Base-by-base conservation (phyloP, 2,888 invertebrate species). In the Tethea ocularis region DNA sequence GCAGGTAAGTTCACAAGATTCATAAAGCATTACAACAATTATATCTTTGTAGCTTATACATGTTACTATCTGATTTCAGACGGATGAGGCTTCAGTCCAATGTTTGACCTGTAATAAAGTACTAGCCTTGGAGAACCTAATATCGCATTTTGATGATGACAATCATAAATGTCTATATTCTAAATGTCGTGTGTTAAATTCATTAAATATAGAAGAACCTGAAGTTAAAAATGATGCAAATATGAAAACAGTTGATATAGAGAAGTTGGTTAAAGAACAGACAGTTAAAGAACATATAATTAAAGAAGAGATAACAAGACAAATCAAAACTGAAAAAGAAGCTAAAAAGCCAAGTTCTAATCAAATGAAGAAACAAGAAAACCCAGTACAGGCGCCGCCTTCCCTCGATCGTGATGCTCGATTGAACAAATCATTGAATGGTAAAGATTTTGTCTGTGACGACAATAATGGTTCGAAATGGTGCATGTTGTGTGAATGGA, bases 31-130 rank as follows among this genome's bases (percentile, higher is more conserved):
- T n/a, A 46, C 7, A 33, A 8, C 8, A 33, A 33, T 33, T 10
- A 10, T 33, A 1, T 33, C 29, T 33, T 6, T 6, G 7, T 33
- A 33, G 7, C 11, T 33, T 10, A 33, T 7, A 3, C 8, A 1
- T 33, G 1, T 33, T 38, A 15, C 17, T 3, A 17, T 10, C 17
- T n/a, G 26, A 6, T 72, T 75, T 58, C 72, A 86, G 86, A 70
- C 82, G 52, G 84, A 84, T 54, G 80, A 80, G 1, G 64, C 61
- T 29, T 74, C 77, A 0, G 78, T 78, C 61, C 86, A 86, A 13
- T 87, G 87, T 52, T 60, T 86, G 26, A 86, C 79, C 15, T 87
- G 87, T 61, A 82, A 82, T 52, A 55, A 60, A 29, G 66, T 80
- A 0, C 60, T 73, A 13, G 63, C 66, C n/a, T 29, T 63, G 5